Evolutionary conservation across 2,113 vertebrate genomes (phyloP), one percentile per base, ranked within the genome.

Genomic region (Bucco capensis): DNA sequence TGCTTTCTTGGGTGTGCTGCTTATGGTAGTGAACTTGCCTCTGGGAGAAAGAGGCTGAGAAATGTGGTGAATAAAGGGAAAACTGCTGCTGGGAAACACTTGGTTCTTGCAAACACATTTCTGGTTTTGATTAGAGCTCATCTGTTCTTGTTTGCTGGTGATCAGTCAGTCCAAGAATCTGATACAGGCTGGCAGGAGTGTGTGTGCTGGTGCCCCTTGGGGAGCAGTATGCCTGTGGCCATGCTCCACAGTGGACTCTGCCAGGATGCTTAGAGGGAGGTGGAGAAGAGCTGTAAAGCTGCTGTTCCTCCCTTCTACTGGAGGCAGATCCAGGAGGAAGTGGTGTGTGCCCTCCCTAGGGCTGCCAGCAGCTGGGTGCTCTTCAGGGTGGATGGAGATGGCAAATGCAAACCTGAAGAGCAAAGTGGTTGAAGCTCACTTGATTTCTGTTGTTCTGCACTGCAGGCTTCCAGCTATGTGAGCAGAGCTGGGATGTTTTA

Each of bases 401-500:
- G 16, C 3, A 86, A 51, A 70, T 14, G 12, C 42, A 15, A 9
- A 14, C 17, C 28, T 44, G 70, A 46, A 12, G 67, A 35, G 86
- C 31, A 2, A 30, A 46, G 44, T 3, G 64, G 30, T 60, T 15
- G 25, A 1, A 28, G 2, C 17, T 28, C 5, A 0, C 40, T 38
- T 22, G 24, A 3, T 31, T 21, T 14, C 23, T 7, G 31, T 2
- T 27, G 15, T 58, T 14, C 3, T 28, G 33, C 8, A 0, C 30
- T n/a, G 30, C 47, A 18, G 4, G 5, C 9, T 2, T 4, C 22
- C 17, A 15, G 1, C 30, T 12, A 1, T 7, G 7, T 12, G 40
- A 30, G 0, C 11, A 9, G 28, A 15, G 58, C 17, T 10, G 46
- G 42, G 61, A 1, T 5, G 12, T 2, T 17, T 7, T 2, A 0